Percentiles rank a stretch among this genome's conserved stretches.
These are phyloP conservation scores for Apoda limacodes DNA, from an alignment of 2,888 invertebrate species.

Conservation along the genomic window DNA sequence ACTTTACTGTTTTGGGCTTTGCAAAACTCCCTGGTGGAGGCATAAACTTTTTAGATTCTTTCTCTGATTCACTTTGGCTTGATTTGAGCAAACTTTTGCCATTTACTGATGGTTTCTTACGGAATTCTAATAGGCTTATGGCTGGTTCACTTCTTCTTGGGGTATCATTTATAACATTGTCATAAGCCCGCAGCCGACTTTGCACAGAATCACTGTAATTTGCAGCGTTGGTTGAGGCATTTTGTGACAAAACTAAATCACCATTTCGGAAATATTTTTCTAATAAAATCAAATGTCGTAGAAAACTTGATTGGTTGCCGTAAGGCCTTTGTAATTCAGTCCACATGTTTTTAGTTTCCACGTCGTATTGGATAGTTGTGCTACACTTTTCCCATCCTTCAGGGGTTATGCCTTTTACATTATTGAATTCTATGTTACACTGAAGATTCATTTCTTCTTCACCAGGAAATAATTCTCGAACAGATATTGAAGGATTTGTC, in stretches of 20 bases:
- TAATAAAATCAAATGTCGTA: constrained; percentile 82
- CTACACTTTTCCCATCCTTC: constrained; percentile 89
- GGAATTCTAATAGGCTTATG: constrained; percentile 52
- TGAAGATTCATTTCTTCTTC: constrained; percentile 85
- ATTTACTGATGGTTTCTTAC: constrained; percentile 51
- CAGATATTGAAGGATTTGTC: constrained; percentile 85
- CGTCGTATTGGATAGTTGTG: constrained; percentile 83
- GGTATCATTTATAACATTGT: constrained; percentile 62
- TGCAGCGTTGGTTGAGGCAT: constrained; percentile 79
- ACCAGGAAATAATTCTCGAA: constrained; percentile 83
- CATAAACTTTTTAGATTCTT: constrained; percentile 43
- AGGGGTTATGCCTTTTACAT: constrained; percentile 77
- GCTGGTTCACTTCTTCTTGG: constrained; percentile 38
- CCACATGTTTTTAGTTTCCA: constrained; percentile 85
- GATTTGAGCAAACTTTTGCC: constrained; percentile 58
- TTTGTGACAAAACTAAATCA: constrained; percentile 78
- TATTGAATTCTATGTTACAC: constrained; percentile 80
- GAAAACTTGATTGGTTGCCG: constrained; percentile 87
- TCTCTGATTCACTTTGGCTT: constrained; percentile 43
- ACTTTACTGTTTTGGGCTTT: constrained; percentile 33
- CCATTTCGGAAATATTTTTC: constrained; percentile 89
- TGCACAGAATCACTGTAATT: constrained; percentile 86
- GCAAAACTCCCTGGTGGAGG: constrained; percentile 37
- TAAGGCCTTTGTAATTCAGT: constrained; percentile 87
- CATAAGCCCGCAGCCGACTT: constrained; percentile 81